Evolutionary conservation across 2,888 invertebrate species (phyloP).

Genomic region (Ichneumoninae sp.): DNA sequence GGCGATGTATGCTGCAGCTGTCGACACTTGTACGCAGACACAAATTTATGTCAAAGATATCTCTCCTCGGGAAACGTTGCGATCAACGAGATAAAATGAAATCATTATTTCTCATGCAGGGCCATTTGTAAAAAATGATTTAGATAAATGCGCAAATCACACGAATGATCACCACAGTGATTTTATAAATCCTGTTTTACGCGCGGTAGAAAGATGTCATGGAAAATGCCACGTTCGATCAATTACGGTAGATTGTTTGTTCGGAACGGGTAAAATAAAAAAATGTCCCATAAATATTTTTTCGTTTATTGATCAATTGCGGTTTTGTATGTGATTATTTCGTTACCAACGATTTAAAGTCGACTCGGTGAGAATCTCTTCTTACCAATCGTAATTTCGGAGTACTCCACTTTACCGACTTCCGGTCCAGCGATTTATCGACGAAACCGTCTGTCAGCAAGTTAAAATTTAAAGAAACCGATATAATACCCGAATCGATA

Average conservation of each 20-base stretch:
- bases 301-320: background rate
- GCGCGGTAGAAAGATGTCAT: background rate
- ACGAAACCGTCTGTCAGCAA: background rate
- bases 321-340: background rate
- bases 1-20: slow-evolving; percentile 13
- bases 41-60: slow-evolving; percentile 21
- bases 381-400: background rate
- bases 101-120: background rate
- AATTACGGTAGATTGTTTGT: background rate
- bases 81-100: slow-evolving; percentile 26
- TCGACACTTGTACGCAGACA: slow-evolving; percentile 10
- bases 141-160: background rate
- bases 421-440: background rate
- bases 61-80: slow-evolving; percentile 7
- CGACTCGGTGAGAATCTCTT: background rate
- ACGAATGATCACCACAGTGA: background rate
- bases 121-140: background rate
- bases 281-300: background rate
- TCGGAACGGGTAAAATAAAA: background rate
- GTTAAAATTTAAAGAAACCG: background rate
- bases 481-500: background rate
- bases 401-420: background rate
- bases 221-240: background rate
- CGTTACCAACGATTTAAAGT: background rate
- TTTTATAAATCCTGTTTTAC: background rate